phyloP scores from a whole-genome alignment of 92 coral and sea anemone species.

The Desmophyllum pertusum region DNA sequence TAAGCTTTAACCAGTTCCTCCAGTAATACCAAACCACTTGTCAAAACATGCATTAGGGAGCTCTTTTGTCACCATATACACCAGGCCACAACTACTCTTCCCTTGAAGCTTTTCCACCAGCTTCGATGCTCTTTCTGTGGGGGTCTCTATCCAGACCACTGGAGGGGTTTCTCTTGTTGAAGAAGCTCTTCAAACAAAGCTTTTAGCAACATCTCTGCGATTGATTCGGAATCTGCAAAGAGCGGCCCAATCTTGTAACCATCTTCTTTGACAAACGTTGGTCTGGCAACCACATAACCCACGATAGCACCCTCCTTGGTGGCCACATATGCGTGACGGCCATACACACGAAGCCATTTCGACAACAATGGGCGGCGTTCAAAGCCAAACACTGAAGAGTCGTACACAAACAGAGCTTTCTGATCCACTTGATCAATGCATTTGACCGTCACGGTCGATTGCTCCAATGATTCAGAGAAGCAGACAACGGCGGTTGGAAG shows the following conservation, averaged over 20 bases:
- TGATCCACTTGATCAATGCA: conserved; percentile 23
- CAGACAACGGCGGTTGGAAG: conserved; percentile 23
- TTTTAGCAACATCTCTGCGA: conserved; percentile 46
- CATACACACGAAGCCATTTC: conserved; percentile 35
- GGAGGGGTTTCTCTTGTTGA: conserved; percentile 6
- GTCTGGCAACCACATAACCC: conserved; percentile 37
- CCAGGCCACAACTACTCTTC: no score
- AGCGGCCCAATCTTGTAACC: conserved; percentile 57
- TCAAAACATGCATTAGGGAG: conserved; percentile 37
- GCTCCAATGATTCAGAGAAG: neutral
- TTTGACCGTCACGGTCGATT: neutral
- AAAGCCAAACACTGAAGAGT: conserved; percentile 55
- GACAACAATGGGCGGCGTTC: conserved; percentile 46
- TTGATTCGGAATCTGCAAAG: conserved; percentile 41
- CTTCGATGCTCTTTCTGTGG: neutral
- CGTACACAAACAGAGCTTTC: conserved; percentile 38
- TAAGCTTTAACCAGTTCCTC: no score
- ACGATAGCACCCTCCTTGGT: conserved; percentile 28
- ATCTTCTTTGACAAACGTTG: conserved; percentile 30
- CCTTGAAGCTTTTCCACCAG: conserved; percentile 27
- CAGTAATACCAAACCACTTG: conserved; percentile 30
- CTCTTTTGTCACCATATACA: conserved; percentile 26
- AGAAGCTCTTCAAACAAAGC: conserved; percentile 35
- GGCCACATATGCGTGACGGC: conserved; percentile 49
- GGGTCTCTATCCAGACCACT: conserved; percentile 8